A percentile compares a stretch with the other conserved stretches of the same genome.
Conservation (phyloP, 2,888 invertebrate genomes). For the Physocephala rufipes region DNA sequence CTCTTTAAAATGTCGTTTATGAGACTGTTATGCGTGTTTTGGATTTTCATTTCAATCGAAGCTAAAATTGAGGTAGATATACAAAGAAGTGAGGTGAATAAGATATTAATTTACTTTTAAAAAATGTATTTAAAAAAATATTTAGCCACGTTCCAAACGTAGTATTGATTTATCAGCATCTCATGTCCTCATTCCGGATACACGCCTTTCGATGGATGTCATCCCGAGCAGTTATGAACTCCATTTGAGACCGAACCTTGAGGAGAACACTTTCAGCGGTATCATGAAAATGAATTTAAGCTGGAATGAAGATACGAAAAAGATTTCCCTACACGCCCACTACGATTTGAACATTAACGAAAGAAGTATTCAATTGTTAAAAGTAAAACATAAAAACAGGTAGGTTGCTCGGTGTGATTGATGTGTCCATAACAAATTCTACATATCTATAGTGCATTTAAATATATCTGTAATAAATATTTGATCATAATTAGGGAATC, state of each 20-base stretch:
- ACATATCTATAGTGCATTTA: too few relatives aligned
- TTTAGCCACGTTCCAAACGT: conserved; percentile 64
- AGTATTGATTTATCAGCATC: conserved; percentile 80
- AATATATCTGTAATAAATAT: too few relatives aligned
- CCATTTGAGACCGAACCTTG: conserved; percentile 74
- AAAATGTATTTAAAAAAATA: background rate
- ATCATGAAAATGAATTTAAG: conserved; percentile 75
- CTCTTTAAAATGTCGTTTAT: background rate
- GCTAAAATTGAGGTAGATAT: conserved; percentile 8
- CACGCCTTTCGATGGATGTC: conserved; percentile 72
- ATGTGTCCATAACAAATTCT: too few relatives aligned
- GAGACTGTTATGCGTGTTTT: background rate
- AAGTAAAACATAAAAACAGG: conserved; percentile 51
- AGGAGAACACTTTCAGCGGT: conserved; percentile 74
- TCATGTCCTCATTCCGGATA: conserved; percentile 72
- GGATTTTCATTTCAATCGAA: background rate
- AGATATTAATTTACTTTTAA: background rate
- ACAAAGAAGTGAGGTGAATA: background rate
- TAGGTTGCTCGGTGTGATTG: conserved; percentile 41
- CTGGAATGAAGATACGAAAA: conserved; percentile 72
- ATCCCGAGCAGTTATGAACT: conserved; percentile 74
- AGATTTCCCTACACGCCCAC: conserved; percentile 74
- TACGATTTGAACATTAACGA: conserved; percentile 72
- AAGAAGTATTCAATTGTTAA: conserved; percentile 66
- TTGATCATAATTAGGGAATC: conserved; percentile 36